These are phyloP conservation scores for Holacanthella duospinosa DNA, from an alignment of 2,888 invertebrate species.

Conservation along the genomic window DNA sequence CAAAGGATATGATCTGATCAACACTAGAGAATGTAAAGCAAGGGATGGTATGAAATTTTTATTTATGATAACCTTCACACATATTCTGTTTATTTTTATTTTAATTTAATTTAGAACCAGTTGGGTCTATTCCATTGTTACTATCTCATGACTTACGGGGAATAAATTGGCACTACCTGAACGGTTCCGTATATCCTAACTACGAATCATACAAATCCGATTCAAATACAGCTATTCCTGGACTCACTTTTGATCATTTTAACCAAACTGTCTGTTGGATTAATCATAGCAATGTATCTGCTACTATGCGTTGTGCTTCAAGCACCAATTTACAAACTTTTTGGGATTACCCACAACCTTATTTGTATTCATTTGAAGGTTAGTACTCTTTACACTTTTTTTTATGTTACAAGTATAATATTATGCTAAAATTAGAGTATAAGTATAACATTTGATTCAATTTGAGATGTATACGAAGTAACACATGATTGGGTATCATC, in stretches of 20 bases:
- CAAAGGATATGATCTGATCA: constrained; percentile 54
- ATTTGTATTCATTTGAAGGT: constrained; percentile 56
- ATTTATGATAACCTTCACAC: constrained; percentile 21
- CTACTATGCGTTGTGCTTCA: constrained; percentile 54
- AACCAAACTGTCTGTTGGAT: constrained; percentile 63
- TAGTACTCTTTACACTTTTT: constrained; percentile 40
- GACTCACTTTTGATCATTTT: constrained; percentile 56
- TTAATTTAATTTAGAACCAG: constrained; percentile 49
- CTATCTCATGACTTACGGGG: constrained; percentile 57
- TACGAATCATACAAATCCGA: constrained; percentile 19
- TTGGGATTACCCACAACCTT: constrained; percentile 51
- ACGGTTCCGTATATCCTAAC: constrained; percentile 42
- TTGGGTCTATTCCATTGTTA: constrained; percentile 52
- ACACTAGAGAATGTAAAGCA: constrained; percentile 52
- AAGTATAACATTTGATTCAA: constrained; percentile 6
- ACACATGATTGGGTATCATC: constrained; percentile 73
- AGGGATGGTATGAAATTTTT: constrained; percentile 66
- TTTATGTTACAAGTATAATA: background rate
- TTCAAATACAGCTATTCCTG: constrained; percentile 15
- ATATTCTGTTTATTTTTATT: background rate
- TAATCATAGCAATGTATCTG: constrained; percentile 49
- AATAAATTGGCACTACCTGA: constrained; percentile 52
- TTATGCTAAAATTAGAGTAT: background rate
- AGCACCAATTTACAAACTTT: constrained; percentile 53
- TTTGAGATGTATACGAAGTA: constrained; percentile 60